Percentiles rank a stretch among this genome's conserved stretches.
Evolutionary conservation across 2,797 vertebrate genomes (phyloP).

Genomic region (Trichosurus vulpecula): DNA sequence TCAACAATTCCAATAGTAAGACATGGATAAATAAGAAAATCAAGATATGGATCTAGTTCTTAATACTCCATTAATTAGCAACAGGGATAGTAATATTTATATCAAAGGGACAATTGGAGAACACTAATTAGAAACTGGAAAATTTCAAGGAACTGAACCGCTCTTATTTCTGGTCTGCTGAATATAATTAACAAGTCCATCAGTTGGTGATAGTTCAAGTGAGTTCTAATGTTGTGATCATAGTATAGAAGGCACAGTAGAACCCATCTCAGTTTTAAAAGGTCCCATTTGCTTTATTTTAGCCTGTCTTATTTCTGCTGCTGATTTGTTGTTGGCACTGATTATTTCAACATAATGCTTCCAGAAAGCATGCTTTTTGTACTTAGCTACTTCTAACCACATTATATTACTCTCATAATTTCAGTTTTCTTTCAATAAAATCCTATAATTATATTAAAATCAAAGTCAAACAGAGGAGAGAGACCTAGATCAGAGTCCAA

Average conservation of each 20-base stretch:
- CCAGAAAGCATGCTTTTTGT: background rate
- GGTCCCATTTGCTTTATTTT: background rate
- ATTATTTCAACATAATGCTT: background rate
- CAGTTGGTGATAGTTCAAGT: background rate
- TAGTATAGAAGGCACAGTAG: background rate
- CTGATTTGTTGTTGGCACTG: background rate
- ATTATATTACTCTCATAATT: background rate
- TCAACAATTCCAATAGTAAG: background rate
- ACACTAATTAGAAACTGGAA: background rate
- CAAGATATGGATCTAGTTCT: background rate
- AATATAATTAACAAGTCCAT: background rate
- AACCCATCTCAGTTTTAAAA: background rate
- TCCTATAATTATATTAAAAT: background rate
- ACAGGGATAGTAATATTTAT: background rate
- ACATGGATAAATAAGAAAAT: background rate
- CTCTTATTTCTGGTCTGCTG: background rate
- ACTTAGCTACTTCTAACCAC: background rate
- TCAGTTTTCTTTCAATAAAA: background rate
- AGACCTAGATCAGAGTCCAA: background rate
- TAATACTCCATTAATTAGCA: background rate
- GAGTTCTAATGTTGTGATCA: background rate
- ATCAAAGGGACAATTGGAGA: background rate
- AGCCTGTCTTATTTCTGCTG: background rate
- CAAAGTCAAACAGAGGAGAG: background rate
- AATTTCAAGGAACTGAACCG: background rate